Evolutionary conservation across 2,888 invertebrate species (phyloP), one percentile per base, ranked within the genome.

Genomic region (Bellardia pandia): DNA sequence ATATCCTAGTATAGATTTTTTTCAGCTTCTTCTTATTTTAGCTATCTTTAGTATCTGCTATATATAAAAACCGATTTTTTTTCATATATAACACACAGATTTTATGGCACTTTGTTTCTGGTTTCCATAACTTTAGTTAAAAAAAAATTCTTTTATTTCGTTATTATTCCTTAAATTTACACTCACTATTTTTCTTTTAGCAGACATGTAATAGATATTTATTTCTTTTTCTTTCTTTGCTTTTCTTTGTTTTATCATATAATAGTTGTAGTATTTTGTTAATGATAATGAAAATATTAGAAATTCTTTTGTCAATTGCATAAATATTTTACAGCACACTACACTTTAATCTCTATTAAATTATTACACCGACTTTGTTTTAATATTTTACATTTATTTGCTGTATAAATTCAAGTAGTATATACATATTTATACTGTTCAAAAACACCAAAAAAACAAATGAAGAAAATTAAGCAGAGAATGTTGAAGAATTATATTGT

Each of bases 1-100:
- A 85, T 81, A 85, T 85, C 87, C 84, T 87, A 85, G 87, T 87
- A 85, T 87, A 87, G 87, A 87, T 84, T 87, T 87, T 85, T 86
- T 80, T 71, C 13, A 76, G 76, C 74, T 86, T 78, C 75, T 86
- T 81, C 86, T 86, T 78, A 64, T 76, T 66, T 85, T 23, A 23
- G 37, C 37, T 37, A 40, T 76, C 64, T 30, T 30, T 64, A 66
- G 71, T 77, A 81, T 77, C 48, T 79, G 78, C 37, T 62, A 60
- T 53, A 79, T 62, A 72, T 53, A 42, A 60, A 72, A 9, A 37
- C 37, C 8, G 13, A 37, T 16, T 68, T 45, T 16, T 16, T 40
- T 56, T n/a, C n/a, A 1, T 8, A 7, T 7, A 13, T 48, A 37
- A 14, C 13, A 37, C n/a, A 37, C 62, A 37, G 37, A 37, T 37